These are phyloP conservation scores for Rhogogaster chlorosoma DNA, from an alignment of 2,888 invertebrate species.

Conservation along the genomic window DNA sequence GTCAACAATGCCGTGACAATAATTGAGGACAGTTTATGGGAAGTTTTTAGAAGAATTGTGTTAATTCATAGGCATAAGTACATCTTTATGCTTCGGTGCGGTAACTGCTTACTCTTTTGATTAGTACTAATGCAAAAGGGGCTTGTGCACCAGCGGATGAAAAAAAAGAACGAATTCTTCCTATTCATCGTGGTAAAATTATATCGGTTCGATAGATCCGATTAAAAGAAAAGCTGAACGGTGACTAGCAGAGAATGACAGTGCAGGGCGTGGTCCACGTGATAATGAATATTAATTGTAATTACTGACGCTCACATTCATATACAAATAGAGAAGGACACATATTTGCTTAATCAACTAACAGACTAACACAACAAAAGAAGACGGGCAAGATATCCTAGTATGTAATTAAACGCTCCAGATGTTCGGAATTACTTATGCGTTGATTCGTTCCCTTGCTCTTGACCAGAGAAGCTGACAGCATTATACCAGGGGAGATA, in stretches of 20 bases:
- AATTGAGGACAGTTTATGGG: conserved; percentile 27
- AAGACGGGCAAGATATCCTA: conserved; percentile 69
- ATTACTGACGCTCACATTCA: conserved; percentile 59
- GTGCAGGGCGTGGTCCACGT: conserved; percentile 56
- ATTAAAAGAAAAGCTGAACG: conserved; percentile 43
- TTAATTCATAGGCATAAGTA: not conserved
- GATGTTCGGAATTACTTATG: conserved; percentile 74
- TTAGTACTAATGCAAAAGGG: not conserved
- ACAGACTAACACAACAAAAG: conserved; percentile 63
- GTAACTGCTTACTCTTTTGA: not conserved
- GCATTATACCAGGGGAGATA: not conserved
- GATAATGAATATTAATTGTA: conserved; percentile 66
- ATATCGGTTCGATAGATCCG: conserved; percentile 31
- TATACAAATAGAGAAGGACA: conserved; percentile 62
- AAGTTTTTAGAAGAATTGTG: conserved; percentile 13
- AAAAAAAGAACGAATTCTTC: not conserved
- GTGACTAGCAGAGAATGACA: conserved; percentile 35
- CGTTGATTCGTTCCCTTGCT: conserved; percentile 16
- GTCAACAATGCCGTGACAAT: conserved; percentile 36
- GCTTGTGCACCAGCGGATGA: not conserved
- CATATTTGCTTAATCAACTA: conserved; percentile 70
- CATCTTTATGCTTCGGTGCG: not conserved
- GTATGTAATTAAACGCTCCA: conserved; percentile 75
- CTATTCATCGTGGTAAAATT: not conserved
- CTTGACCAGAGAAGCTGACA: conserved; percentile 15